These are phyloP conservation scores for Spondyliosoma cantharus DNA, from an alignment of 2,797 vertebrate genomes.

Conservation along the genomic window DNA sequence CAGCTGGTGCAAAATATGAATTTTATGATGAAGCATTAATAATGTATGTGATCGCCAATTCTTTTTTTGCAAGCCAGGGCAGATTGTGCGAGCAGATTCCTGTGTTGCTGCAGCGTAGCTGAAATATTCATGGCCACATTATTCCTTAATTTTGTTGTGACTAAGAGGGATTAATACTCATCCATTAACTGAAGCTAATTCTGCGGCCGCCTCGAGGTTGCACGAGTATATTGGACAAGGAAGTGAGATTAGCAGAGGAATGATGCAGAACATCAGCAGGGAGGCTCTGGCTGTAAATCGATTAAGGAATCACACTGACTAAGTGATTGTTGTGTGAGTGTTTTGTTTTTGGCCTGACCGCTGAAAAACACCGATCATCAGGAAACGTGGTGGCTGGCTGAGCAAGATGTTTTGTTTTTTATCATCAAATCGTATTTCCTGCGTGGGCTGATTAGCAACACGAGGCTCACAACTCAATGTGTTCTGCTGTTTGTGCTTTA, in stretches of 20 bases:
- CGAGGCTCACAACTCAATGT: constrained; percentile 26
- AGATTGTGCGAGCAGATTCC: constrained; percentile 66
- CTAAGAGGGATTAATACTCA: constrained; percentile 85
- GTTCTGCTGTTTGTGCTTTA: constrained; percentile 37
- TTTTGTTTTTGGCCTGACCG: constrained; percentile 58
- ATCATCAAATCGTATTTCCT: constrained; percentile 62
- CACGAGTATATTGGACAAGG: constrained; percentile 62
- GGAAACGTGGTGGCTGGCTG: constrained; percentile 42
- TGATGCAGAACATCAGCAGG: constrained; percentile 78
- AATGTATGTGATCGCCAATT: constrained; percentile 75
- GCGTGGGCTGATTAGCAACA: constrained; percentile 55
- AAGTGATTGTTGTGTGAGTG: constrained; percentile 75
- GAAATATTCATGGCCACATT: constrained; percentile 86
- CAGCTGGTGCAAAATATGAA: constrained; percentile 70
- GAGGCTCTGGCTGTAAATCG: constrained; percentile 75
- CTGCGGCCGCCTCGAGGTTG: constrained; percentile 69
- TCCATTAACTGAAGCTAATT: constrained; percentile 84
- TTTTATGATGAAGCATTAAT: constrained; percentile 81
- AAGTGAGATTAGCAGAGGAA: constrained; percentile 81
- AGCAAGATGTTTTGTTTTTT: constrained; percentile 40
- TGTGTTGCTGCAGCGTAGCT: constrained; percentile 74
- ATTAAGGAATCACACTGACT: constrained; percentile 78
- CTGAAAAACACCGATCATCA: constrained; percentile 53
- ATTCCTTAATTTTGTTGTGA: constrained; percentile 87
- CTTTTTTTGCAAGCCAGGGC: constrained; percentile 65